Conservation (phyloP, 2,888 invertebrate species). For the Auanema freiburgensis region DNA sequence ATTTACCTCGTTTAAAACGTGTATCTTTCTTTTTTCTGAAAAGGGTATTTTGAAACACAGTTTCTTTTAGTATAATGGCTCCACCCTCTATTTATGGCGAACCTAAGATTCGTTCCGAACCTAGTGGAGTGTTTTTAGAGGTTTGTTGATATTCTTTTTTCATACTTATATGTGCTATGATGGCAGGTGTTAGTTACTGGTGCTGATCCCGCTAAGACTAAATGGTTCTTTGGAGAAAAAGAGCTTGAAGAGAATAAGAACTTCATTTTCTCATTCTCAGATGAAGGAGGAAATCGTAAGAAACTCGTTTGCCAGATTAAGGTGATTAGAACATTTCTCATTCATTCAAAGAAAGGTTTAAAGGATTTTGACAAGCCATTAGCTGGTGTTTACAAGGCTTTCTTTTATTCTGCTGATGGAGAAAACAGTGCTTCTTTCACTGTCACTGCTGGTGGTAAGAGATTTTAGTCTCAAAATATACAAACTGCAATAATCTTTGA, state of each 20-base stretch:
- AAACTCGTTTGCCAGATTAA: slow-evolving; percentile 59
- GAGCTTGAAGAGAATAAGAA: slow-evolving; percentile 56
- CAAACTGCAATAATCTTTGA: slow-evolving; percentile 11
- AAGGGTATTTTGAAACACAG: too few species aligned
- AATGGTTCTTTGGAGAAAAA: slow-evolving; percentile 58
- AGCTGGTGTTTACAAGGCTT: slow-evolving; percentile 63
- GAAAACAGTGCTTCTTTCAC: slow-evolving; percentile 62
- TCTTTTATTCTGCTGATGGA: slow-evolving; percentile 55
- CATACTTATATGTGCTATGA: too few species aligned
- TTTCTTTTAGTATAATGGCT: slow-evolving; percentile 45
- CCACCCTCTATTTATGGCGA: slow-evolving; percentile 62
- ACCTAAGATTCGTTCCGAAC: slow-evolving; percentile 58
- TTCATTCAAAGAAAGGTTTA: slow-evolving; percentile 18
- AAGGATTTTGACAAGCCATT: slow-evolving; percentile 64
- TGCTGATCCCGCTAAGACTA: slow-evolving; percentile 56
- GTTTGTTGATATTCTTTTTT: slow-evolving; percentile 19
- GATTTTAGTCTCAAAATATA: not conserved
- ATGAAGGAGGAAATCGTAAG: slow-evolving; percentile 60
- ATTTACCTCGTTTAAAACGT: too few species aligned
- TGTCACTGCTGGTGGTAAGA: slow-evolving; percentile 62
- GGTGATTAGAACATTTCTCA: slow-evolving; percentile 27
- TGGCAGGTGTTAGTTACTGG: slow-evolving; percentile 51
- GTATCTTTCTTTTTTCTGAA: too few species aligned
- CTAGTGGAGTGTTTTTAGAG: slow-evolving; percentile 60
- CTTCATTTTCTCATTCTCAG: slow-evolving; percentile 52